phyloP scores from a whole-genome alignment of 2,113 vertebrate genomes.

The Heterotilapia buettikoferi region DNA sequence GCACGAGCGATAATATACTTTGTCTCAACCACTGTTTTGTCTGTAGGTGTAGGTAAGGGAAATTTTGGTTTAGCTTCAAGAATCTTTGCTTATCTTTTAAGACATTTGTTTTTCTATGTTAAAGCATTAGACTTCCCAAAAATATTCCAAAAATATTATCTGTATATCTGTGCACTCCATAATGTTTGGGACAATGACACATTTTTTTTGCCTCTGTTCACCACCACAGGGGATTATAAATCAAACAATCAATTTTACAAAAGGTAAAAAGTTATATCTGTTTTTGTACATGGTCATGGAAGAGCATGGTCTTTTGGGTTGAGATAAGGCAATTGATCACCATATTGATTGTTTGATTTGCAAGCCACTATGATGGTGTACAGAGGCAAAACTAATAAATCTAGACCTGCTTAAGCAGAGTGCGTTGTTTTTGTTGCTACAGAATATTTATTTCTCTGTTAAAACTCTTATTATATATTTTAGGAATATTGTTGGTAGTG shows the following conservation, averaged over 20 bases:
- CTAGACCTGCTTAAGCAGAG: background rate
- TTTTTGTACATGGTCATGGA: background rate
- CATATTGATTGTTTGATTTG: background rate
- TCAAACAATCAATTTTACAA: background rate
- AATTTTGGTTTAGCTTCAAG: background rate
- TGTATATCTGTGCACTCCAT: background rate
- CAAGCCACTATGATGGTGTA: background rate
- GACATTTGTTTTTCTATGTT: background rate
- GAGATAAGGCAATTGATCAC: background rate
- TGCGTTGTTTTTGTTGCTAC: background rate
- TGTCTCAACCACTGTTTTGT: background rate
- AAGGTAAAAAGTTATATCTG: background rate
- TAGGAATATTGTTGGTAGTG: background rate
- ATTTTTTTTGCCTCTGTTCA: background rate
- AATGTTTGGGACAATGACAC: background rate
- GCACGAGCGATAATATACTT: background rate
- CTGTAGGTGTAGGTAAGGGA: background rate
- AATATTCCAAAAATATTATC: background rate
- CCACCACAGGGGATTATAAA: background rate
- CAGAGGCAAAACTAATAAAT: background rate
- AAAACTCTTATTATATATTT: background rate
- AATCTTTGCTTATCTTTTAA: background rate
- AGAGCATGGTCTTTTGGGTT: background rate
- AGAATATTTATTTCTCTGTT: background rate
- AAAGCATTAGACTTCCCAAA: background rate